Evolutionary conservation across 53 echinoderm and acorn worm species (phyloP), one percentile per base, ranked within the genome.

Genomic region (Pentamera pediparva): DNA sequence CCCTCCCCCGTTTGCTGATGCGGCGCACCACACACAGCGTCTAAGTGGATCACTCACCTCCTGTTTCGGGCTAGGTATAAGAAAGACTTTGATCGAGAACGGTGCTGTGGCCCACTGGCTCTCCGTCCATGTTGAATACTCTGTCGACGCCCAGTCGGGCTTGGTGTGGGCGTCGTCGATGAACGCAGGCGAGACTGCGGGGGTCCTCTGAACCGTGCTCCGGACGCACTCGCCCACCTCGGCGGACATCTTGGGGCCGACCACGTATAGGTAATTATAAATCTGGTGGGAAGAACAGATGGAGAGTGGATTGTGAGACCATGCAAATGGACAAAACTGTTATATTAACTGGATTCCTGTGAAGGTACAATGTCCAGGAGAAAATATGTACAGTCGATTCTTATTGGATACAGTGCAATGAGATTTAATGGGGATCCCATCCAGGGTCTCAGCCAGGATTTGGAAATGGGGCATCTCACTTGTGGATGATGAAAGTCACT

Each of bases 71-170:
- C 90, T 95, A 32, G 95, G 87, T 49, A 87, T 87, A 3, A 90
- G 82, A 54, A 91, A 95, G 26, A 82, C 65, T 39, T 84, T 85
- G 35, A 82, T 64, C 18, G 74, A 64, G 40, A 81, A 87, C 10
- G 75, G 27, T 6, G 40, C 21, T 1, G 13, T 4, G 35, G 37
- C 34, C 95, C 95, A 95, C 70, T 79, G 84, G 39, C 90, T 91
- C 64, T 95, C 95, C 8, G 95, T 91, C 95, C 95, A 95, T 8
- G 95, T 95, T n/a, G 95, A 91, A 39, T 95, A 95, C 27, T 81
- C 30, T 4, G 79, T 85, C 17, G 95, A 95, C 13, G 75, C 57
- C 95, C 95, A 95, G 51, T 87, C 67, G 15, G 79, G 85, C 15
- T 56, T 45, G 2, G 65, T 19, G 40, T 70, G 11, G 5, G 31